Conservation (phyloP, 37 sponge, comb jelly and placozoan genomes). For the Aphrocallistes beatrix region DNA sequence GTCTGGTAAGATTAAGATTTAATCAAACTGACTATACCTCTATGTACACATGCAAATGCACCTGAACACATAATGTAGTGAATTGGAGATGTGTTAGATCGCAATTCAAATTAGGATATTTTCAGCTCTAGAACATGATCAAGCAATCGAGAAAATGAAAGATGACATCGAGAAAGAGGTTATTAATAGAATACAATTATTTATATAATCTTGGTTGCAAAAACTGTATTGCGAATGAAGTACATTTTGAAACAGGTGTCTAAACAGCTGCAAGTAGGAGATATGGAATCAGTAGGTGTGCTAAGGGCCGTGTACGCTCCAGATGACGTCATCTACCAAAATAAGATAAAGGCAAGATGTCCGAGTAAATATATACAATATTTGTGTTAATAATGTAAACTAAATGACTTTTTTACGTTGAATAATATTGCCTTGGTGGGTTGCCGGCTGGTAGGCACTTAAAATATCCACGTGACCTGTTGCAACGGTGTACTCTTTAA, state of each 20-base stretch:
- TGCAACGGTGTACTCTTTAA: too few relatives aligned
- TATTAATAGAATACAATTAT: too few relatives aligned
- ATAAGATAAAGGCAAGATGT: slow-evolving; percentile 54
- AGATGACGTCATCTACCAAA: slow-evolving; percentile 57
- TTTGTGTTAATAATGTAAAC: not conserved
- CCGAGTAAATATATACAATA: not conserved
- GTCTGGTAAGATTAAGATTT: not conserved
- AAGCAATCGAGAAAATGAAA: not conserved
- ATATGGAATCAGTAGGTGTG: slow-evolving; percentile 39
- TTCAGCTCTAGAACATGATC: not conserved
- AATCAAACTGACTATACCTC: too few relatives aligned
- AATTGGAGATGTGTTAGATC: not conserved
- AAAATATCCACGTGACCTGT: too few relatives aligned
- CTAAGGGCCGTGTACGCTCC: slow-evolving; percentile 42
- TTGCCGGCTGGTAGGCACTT: too few relatives aligned
- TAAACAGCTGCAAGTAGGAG: slow-evolving; percentile 40
- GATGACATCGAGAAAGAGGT: slow-evolving; percentile 15
- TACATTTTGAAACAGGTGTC: not conserved
- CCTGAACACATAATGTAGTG: too few relatives aligned
- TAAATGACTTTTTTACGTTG: not conserved
- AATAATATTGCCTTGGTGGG: too few relatives aligned
- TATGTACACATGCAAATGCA: too few relatives aligned
- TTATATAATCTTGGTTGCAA: not conserved
- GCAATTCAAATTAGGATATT: not conserved
- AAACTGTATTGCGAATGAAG: not conserved